Conservation (phyloP, 2,888 invertebrate species). For the Stratiomys singularior region DNA sequence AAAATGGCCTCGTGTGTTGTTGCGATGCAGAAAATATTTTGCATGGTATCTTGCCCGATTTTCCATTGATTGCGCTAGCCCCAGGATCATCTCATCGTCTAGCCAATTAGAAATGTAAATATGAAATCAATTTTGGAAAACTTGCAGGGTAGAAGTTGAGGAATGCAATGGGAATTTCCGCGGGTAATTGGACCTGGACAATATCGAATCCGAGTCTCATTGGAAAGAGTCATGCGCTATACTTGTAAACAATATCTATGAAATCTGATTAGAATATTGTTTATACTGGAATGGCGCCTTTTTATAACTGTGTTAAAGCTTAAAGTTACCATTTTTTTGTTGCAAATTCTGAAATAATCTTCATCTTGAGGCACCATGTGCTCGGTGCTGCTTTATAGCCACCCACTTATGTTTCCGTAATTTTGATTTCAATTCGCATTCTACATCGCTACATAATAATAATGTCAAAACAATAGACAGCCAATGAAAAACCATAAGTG, state of each 20-base stretch:
- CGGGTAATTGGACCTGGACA: neutral
- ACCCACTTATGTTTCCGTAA: conserved; percentile 12
- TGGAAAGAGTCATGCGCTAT: conserved; percentile 41
- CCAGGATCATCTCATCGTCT: neutral
- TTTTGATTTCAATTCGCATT: neutral
- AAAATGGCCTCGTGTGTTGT: conserved; percentile 19
- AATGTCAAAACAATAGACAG: too few species aligned
- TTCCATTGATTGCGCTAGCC: neutral
- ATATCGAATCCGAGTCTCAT: neutral
- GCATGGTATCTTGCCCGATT: neutral
- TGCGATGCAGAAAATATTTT: neutral
- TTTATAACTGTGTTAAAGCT: conserved; percentile 7
- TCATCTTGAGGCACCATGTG: conserved; percentile 1
- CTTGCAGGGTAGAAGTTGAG: neutral
- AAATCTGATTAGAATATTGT: conserved; percentile 23
- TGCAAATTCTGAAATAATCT: neutral
- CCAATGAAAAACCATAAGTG: too few species aligned
- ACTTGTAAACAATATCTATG: conserved; percentile 24
- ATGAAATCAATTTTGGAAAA: neutral
- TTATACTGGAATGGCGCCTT: conserved; percentile 21
- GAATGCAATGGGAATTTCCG: conserved; percentile 33
- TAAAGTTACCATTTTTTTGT: neutral
- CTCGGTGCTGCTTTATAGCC: neutral
- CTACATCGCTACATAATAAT: too few species aligned
- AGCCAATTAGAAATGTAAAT: neutral